A percentile compares a stretch with the other conserved stretches of the same genome.
phyloP scores from a whole-genome alignment of 2,888 invertebrate genomes.

The Conchocele bisecta region DNA sequence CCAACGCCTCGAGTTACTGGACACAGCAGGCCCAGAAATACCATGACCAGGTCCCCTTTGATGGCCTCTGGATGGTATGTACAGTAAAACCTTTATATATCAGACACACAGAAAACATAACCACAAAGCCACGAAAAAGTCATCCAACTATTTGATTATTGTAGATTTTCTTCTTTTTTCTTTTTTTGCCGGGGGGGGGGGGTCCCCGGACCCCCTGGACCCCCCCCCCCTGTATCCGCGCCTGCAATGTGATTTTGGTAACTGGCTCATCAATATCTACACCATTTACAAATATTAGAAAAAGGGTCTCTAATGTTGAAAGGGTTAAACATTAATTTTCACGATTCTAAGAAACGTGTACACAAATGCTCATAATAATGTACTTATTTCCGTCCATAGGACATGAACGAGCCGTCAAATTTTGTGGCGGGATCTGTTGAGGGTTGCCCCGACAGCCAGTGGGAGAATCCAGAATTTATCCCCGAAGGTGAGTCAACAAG shows the following conservation, averaged over 20 bases:
- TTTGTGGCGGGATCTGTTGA: conserved; percentile 75
- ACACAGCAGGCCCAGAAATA: conserved; percentile 59
- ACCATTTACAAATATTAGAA: background rate
- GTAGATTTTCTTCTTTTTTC: no score
- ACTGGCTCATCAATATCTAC: background rate
- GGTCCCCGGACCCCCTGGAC: no score
- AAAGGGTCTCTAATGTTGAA: background rate
- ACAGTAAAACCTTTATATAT: background rate
- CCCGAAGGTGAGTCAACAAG: conserved; percentile 64
- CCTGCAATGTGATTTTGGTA: no score
- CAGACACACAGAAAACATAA: no score
- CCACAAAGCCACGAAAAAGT: no score
- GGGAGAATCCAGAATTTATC: conserved; percentile 77
- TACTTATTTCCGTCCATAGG: conserved; percentile 6
- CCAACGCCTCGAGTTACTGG: conserved; percentile 72
- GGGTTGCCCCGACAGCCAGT: conserved; percentile 73
- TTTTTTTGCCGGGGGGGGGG: no score
- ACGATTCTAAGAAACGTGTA: background rate
- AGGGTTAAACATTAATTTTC: background rate
- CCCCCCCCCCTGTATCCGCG: no score
- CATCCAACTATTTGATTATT: no score
- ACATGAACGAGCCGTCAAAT: conserved; percentile 82
- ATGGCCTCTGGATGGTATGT: conserved; percentile 76
- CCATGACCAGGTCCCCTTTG: conserved; percentile 67
- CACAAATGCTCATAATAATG: background rate